These are phyloP conservation scores for Lepilemur septentrionalis DNA, from an alignment of 2,797 vertebrate genomes.

Conservation along the genomic window DNA sequence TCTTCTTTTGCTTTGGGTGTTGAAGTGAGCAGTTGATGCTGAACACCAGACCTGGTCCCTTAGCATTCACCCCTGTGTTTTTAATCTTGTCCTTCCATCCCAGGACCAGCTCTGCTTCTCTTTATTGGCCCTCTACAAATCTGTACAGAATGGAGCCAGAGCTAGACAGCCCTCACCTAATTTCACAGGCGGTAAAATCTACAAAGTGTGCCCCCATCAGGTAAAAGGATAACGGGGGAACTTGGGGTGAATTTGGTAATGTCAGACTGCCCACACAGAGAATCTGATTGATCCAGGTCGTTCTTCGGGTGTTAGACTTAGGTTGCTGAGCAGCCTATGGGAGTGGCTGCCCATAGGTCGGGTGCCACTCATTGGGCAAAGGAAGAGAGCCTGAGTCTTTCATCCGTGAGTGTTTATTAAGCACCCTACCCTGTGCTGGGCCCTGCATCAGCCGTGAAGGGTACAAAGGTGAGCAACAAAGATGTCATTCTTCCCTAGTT, in stretches of 20 bases:
- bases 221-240: slow-evolving; percentile 79
- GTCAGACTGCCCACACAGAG: background rate
- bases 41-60: background rate
- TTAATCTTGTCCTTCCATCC: slow-evolving; percentile 55
- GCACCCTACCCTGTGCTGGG: background rate
- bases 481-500: background rate
- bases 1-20: background rate
- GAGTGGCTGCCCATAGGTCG: background rate
- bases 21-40: background rate
- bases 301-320: background rate
- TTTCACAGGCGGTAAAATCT: slow-evolving; percentile 95
- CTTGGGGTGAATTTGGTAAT: background rate
- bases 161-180: slow-evolving; percentile 86
- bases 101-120: slow-evolving; percentile 89
- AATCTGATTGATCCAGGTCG: background rate
- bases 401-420: background rate
- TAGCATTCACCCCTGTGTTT: background rate
- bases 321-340: background rate
- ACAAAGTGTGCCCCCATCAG: slow-evolving; percentile 97
- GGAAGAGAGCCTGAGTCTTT: background rate
- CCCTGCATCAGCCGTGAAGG: too few species aligned
- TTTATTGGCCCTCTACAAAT: slow-evolving; percentile 91
- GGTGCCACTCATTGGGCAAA: too few species aligned
- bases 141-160: slow-evolving; percentile 90
- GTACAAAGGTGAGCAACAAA: background rate